Evolutionary conservation across 23 tunicate species (phyloP), one percentile per base, ranked within the genome.

Genomic region (Clavelina lepadiformis): DNA sequence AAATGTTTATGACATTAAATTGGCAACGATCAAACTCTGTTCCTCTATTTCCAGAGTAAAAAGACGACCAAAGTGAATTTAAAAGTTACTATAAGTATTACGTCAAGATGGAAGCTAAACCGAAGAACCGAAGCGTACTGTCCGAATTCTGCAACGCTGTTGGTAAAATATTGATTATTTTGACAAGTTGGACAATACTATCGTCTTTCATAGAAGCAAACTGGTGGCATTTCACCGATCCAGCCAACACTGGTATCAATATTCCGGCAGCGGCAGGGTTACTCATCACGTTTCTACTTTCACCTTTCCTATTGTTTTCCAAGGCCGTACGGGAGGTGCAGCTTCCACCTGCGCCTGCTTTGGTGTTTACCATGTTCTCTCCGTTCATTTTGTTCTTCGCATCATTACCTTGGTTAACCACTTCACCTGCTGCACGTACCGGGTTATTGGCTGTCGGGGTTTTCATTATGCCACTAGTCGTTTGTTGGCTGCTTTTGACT

Each of bases 181-280:
- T 46, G 5, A 24, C 57, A 5, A 24, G 7, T 3, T 66, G 72
- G 72, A 13, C 34, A 22, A 57, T 66, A 26, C 13, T 46, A 36
- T 26, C 18, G 6, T 66, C 91, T 4, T 83, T 83, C 30, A 38
- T 59, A 37, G 75, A 83, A 37, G 91, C 91, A 25, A 67, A 71
- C 3, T 74, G 60, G 73, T 83, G 91, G 91, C 91, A 83, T 46
- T 66, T 63, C 45, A 75, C 82, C 6, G 91, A 83, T 27, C 91
- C 91, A 0, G 19, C n/a, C 5, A 83, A 65, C 0, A 61, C 50
- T 2, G 91, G 82, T 1, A 22, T 83, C 13, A 55, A 68, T 28
- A 23, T 58, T 46, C 41, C 61, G 52, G 91, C 80, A n/a, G 28
- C 72, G 2, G 55, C 55, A 13, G 32, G 37, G 20, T 53, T 74